Evolutionary conservation across 2,113 vertebrate genomes (phyloP).

Genomic region (Marmota flaviventris): DNA sequence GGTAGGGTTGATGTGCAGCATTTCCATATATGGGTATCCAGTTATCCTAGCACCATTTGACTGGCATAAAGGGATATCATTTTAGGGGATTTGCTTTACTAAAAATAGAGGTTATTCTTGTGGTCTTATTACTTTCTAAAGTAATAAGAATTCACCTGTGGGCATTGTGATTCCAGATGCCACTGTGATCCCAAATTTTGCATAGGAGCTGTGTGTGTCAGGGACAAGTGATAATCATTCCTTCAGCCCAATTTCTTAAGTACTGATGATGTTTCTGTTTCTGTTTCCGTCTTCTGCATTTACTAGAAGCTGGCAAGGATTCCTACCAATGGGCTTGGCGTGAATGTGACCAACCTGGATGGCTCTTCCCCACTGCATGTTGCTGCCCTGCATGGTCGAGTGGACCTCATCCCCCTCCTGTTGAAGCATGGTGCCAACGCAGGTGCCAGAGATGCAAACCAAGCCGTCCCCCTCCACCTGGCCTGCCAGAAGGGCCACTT

Average conservation of each 20-base stretch:
- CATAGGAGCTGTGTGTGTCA: rapidly evolving
- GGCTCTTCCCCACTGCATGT: conserved; percentile 93
- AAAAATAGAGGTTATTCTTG: not conserved
- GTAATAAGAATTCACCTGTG: not conserved
- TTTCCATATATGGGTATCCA: rapidly evolving
- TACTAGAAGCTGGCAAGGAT: conserved; percentile 87
- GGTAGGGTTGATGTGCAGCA: not conserved
- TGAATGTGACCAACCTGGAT: conserved; percentile 91
- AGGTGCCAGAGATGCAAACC: conserved; percentile 88
- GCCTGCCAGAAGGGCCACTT: conserved; percentile 94
- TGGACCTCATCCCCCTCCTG: conserved; percentile 88
- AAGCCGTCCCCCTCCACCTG: conserved; percentile 93
- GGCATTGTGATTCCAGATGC: not conserved
- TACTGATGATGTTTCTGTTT: not conserved
- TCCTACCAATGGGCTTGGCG: conserved; percentile 89
- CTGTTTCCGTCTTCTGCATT: not conserved
- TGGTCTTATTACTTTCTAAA: not conserved
- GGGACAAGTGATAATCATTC: not conserved
- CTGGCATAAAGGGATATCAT: not conserved
- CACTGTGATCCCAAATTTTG: not conserved
- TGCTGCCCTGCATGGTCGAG: conserved; percentile 93
- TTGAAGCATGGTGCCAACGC: conserved; percentile 91
- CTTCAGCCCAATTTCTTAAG: not conserved
- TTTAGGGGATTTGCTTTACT: not conserved
- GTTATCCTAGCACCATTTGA: not conserved